Percentiles rank a stretch among this genome's conserved stretches.
Conservation (phyloP, 2,888 invertebrate species). For the Drosophila pseudotalamancana region DNA sequence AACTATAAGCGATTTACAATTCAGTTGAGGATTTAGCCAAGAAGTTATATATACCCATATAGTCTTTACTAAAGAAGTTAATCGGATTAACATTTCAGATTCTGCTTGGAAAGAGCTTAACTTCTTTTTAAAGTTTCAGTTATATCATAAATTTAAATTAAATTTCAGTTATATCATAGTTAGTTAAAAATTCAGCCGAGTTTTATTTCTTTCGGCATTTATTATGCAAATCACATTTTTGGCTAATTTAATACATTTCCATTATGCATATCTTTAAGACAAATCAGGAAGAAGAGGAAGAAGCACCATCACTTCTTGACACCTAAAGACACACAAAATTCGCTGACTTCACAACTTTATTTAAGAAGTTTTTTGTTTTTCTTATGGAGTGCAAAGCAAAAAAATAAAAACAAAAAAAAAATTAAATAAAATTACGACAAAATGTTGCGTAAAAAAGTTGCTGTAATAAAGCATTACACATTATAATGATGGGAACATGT, state of each 20-base stretch:
- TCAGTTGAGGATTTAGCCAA: slow-evolving; percentile 28
- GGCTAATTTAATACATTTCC: slow-evolving; percentile 49
- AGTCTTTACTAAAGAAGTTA: background rate
- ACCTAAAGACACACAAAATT: slow-evolving; percentile 21
- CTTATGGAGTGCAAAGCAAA: slow-evolving; percentile 7
- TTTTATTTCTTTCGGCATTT: background rate
- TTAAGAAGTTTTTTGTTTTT: slow-evolving; percentile 36
- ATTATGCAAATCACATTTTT: slow-evolving; percentile 43
- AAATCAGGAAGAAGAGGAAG: background rate
- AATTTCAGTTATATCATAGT: too few relatives aligned
- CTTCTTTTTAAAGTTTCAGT: background rate
- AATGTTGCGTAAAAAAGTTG: slow-evolving; percentile 58
- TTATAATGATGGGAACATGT: slow-evolving; percentile 71
- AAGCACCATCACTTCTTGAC: slow-evolving; percentile 24
- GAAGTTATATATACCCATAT: background rate
- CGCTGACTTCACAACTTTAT: slow-evolving; percentile 53
- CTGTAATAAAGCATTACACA: slow-evolving; percentile 58
- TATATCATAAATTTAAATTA: too few relatives aligned
- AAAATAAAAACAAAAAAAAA: slow-evolving; percentile 8
- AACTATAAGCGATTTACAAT: slow-evolving; percentile 57
- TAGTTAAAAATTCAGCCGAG: background rate
- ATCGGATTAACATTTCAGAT: slow-evolving; percentile 8
- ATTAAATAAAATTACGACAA: slow-evolving; percentile 26
- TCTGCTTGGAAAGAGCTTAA: slow-evolving; percentile 13
- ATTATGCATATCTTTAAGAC: slow-evolving; percentile 30